These are phyloP conservation scores for Emys orbicularis DNA, from an alignment of 2,797 vertebrate species.

Conservation along the genomic window DNA sequence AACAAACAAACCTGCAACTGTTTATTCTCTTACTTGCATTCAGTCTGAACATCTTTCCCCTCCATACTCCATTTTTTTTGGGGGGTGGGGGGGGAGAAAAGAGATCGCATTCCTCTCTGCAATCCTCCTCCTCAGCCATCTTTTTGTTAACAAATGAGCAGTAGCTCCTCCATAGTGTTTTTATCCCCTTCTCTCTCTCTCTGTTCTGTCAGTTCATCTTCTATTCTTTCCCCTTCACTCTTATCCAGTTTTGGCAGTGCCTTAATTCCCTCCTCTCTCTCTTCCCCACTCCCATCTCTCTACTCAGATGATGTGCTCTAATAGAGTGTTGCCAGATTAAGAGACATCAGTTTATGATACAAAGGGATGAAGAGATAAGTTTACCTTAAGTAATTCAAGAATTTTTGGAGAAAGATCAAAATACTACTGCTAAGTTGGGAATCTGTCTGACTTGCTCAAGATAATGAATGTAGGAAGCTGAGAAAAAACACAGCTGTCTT, in stretches of 20 bases:
- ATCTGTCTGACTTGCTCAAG: background rate
- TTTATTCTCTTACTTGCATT: background rate
- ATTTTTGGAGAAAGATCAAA: background rate
- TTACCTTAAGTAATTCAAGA: background rate
- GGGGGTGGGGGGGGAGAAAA: accelerated
- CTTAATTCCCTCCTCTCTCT: background rate
- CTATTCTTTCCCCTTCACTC: background rate
- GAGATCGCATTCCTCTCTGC: background rate
- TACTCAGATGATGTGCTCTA: background rate
- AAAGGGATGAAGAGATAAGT: background rate
- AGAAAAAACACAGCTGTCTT: background rate
- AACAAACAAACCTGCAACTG: too few species aligned
- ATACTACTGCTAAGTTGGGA: background rate
- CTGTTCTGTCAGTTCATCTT: background rate
- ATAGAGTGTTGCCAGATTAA: background rate
- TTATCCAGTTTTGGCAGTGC: background rate
- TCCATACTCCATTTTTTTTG: background rate
- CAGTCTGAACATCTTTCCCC: background rate
- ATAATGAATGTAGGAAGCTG: background rate
- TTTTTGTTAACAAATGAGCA: background rate
- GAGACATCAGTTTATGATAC: background rate
- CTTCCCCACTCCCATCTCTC: background rate
- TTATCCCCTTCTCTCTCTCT: background rate
- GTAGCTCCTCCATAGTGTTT: background rate
- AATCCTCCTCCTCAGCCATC: background rate